Evolutionary conservation across 2,797 vertebrate genomes (phyloP).

Genomic region (Hydrocynus forskahlii): DNA sequence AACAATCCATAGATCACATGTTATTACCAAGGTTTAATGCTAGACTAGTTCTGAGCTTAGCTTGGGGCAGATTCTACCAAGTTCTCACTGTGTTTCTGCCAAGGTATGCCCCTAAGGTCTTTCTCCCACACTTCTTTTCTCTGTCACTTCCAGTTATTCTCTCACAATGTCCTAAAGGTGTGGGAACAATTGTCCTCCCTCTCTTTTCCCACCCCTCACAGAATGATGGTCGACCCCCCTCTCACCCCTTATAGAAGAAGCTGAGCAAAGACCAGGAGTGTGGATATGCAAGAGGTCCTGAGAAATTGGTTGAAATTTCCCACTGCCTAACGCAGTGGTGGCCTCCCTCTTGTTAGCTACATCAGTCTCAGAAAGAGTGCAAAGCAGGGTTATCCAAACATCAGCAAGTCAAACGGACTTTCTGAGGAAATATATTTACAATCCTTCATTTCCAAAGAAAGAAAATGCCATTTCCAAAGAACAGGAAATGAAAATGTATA

Average conservation of each 20-base stretch:
- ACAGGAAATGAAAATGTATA: neutral
- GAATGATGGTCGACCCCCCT: neutral
- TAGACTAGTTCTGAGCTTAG: too few species aligned
- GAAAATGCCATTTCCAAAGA: neutral
- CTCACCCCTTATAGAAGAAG: neutral
- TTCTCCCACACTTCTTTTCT: slow-evolving; percentile 7
- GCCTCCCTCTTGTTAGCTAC: slow-evolving; percentile 19
- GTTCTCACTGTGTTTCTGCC: neutral
- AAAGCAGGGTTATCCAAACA: slow-evolving; percentile 23
- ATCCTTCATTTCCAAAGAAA: slow-evolving; percentile 10
- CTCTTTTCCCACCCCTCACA: slow-evolving; percentile 45
- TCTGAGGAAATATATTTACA: slow-evolving; percentile 16
- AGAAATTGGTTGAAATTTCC: slow-evolving; percentile 38
- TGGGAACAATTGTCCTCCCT: slow-evolving; percentile 33
- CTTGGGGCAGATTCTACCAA: neutral
- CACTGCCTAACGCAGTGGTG: neutral
- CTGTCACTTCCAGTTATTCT: slow-evolving; percentile 28
- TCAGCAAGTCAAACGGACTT: slow-evolving; percentile 33
- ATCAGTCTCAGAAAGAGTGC: neutral
- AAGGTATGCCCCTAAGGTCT: slow-evolving; percentile 9
- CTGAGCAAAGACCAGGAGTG: slow-evolving; percentile 30
- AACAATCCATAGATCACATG: neutral
- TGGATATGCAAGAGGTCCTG: slow-evolving; percentile 46
- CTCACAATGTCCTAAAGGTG: slow-evolving; percentile 34
- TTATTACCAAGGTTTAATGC: neutral